A percentile compares a stretch with the other conserved stretches of the same genome.
phyloP scores from a whole-genome alignment of 2,888 invertebrate genomes.

The Merodon equestris region DNA sequence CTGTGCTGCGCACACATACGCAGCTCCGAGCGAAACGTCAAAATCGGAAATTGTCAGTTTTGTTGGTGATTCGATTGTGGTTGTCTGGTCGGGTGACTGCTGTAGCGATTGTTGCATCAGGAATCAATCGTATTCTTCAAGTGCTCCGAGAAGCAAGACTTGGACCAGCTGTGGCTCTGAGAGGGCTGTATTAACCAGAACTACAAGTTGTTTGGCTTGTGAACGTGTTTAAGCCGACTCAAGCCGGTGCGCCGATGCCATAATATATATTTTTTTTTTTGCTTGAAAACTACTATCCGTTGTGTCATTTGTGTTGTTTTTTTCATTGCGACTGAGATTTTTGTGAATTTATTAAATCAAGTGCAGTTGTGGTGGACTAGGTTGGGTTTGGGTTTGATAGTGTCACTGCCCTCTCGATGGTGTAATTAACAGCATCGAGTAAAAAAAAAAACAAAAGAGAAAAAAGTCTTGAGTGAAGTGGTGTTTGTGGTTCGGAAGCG shows the following conservation, averaged over 20 bases:
- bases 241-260: constrained; percentile 11
- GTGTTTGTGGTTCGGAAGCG: too few relatives aligned
- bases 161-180: constrained; percentile 13
- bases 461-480: too few relatives aligned
- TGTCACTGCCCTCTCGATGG: constrained; percentile 31
- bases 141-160: constrained; percentile 52
- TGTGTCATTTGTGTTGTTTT: background rate
- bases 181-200: background rate
- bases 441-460: too few relatives aligned
- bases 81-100: constrained; percentile 22
- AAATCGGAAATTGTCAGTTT: constrained; percentile 35
- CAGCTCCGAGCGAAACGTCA: constrained; percentile 46
- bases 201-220: constrained; percentile 1
- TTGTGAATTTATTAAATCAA: constrained; percentile 30
- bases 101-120: constrained; percentile 41
- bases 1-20: constrained; percentile 4
- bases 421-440: constrained; percentile 5
- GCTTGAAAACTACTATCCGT: background rate
- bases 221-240: background rate
- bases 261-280: constrained; percentile 11
- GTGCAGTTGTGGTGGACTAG: background rate
- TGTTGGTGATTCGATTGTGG: constrained; percentile 37
- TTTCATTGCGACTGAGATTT: too few relatives aligned
- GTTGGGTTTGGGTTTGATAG: constrained; percentile 13
- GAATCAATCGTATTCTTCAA: constrained; percentile 59